Percentiles rank a stretch among this genome's conserved stretches.
Conservation (phyloP, 23 tunicate genomes). For the Clavelina lepadiformis region DNA sequence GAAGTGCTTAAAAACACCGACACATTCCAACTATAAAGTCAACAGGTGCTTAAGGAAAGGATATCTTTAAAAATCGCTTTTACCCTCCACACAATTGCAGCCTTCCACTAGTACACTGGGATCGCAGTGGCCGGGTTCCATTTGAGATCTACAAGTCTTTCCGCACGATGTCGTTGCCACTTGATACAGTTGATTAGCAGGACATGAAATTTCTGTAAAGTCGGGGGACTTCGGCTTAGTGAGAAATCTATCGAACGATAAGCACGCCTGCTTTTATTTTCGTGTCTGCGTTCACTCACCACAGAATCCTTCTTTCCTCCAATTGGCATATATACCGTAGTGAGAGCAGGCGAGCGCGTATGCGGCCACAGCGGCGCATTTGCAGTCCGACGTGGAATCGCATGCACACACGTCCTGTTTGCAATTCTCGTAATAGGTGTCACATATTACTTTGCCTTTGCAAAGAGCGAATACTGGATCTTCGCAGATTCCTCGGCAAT, state of each 20-base stretch:
- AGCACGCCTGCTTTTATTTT: not conserved
- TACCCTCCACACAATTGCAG: constrained; percentile 37
- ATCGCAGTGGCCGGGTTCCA: constrained; percentile 8
- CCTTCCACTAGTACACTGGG: constrained; percentile 20
- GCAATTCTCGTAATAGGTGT: constrained; percentile 22
- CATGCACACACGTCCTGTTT: constrained; percentile 39
- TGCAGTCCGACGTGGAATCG: constrained; percentile 11
- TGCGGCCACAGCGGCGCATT: constrained; percentile 27
- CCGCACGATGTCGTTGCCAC: constrained; percentile 11
- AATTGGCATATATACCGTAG: constrained; percentile 13
- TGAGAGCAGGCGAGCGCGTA: constrained; percentile 14
- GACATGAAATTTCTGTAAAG: constrained; percentile 17
- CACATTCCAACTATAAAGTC: not conserved
- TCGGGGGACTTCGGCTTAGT: not conserved
- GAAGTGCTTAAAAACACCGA: not conserved
- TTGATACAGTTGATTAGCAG: constrained; percentile 17
- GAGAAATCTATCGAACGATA: not conserved
- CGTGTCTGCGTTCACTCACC: constrained; percentile 1
- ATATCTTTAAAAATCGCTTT: not conserved
- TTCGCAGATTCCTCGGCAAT: not conserved
- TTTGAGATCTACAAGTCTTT: constrained; percentile 25
- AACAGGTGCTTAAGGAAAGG: not conserved
- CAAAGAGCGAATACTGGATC: constrained; percentile 19
- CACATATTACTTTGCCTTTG: constrained; percentile 8
- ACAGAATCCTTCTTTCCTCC: constrained; percentile 26